A percentile compares a stretch with the other conserved stretches of the same genome.
Conservation (phyloP, 2,797 vertebrate species). For the Pogonophryne albipinna region DNA sequence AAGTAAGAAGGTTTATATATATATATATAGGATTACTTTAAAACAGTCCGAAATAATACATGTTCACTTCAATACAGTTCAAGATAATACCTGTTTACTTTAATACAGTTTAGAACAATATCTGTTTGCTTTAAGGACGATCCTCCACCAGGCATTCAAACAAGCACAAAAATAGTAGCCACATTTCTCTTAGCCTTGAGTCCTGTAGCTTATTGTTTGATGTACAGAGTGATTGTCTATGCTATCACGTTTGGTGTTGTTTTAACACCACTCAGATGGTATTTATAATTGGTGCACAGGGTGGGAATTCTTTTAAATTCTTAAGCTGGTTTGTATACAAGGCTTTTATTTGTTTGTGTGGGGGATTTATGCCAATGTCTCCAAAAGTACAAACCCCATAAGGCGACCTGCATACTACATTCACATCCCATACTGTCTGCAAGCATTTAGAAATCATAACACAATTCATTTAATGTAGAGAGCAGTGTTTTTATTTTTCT, state of each 20-base stretch:
- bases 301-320: constrained; percentile 14
- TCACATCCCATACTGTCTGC: neutral
- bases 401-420: neutral
- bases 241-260: neutral
- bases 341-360: neutral
- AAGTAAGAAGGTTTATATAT: no score
- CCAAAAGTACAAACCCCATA: neutral
- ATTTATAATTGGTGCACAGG: neutral
- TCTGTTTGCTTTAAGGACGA: no score
- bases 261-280: constrained; percentile 2
- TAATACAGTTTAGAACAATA: no score
- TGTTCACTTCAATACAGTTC: no score
- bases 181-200: neutral
- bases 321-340: neutral
- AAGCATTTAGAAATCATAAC: neutral
- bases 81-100: no score
- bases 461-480: neutral
- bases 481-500: neutral
- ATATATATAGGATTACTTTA: no score
- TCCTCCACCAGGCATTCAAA: neutral
- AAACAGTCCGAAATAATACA: no score
- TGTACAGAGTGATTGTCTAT: neutral
- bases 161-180: neutral
- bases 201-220: neutral
- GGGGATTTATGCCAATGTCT: neutral